Base-by-base conservation (phyloP, 2,113 vertebrate species). In the Anthoscopus minutus region DNA sequence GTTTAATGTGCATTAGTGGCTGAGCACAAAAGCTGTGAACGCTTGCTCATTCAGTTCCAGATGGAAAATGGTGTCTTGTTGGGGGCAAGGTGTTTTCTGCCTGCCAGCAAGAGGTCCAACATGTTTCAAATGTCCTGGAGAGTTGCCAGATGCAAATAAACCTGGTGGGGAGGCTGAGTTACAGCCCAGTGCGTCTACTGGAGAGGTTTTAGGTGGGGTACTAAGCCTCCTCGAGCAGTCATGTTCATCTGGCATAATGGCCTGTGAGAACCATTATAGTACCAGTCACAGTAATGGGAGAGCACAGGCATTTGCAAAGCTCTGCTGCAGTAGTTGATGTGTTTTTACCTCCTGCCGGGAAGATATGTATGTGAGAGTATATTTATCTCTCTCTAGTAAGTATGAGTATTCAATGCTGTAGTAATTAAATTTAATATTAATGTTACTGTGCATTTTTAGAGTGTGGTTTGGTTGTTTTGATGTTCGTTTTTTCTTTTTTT, bases 21-120 rank as follows among this genome's bases (percentile, higher is more conserved):
- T 12, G 40, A 81, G 62, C 72, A 88, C 71, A 94, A 88, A 96
- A 80, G 82, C 93, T 73, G 60, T 71, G 86, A 88, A 62, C 30
- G 1, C 65, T 86, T 57, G 76, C 48, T 71, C 33, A 12, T 90
- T 96, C 64, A 57, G 53, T 67, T 86, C 71, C 80, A 81, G 79
- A 88, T 84, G 72, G 76, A 90, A 88, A 94, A 88, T 1, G 38
- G 72, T 15, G 44, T 88, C 84, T 70, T 86, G 81, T 89, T 96
- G 91, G 84, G 76, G 74, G 67, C 74, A 67, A 86, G 89, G 69
- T 91, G 72, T 83, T 91, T 94, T 88, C 67, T 86, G 74, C 51
- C 58, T 85, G 61, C 44, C 42, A 37, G 4, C 23, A 1, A 90
- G 88, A 96, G 80, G 64, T 88, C 87, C 82, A 58, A 17, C 54